These are phyloP conservation scores for Anabas testudineus DNA, from an alignment of 2,797 vertebrate species.

Conservation along the genomic window DNA sequence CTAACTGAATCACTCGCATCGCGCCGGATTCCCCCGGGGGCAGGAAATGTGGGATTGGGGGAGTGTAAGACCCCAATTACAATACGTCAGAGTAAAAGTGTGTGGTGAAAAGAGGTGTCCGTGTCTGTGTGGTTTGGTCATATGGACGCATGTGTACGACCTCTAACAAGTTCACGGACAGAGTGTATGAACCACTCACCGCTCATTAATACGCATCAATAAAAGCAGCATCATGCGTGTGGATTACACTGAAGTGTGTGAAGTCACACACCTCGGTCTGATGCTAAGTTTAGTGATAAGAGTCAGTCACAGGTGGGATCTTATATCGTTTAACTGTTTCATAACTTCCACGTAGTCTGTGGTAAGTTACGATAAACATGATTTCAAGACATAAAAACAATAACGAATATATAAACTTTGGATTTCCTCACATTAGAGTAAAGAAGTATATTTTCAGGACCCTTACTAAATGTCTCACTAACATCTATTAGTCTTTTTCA, in stretches of 20 bases:
- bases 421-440: too few relatives aligned
- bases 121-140: not conserved
- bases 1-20: conserved; percentile 78
- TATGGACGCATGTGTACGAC: conserved; percentile 22
- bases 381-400: too few relatives aligned
- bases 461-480: not conserved
- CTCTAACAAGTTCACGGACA: conserved; percentile 5
- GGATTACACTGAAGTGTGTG: not conserved
- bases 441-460: too few relatives aligned
- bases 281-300: conserved; percentile 21
- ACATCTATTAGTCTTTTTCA: too few relatives aligned
- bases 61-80: conserved; percentile 56
- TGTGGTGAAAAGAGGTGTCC: conserved; percentile 11
- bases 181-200: not conserved
- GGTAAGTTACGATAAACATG: conserved; percentile 8
- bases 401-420: too few relatives aligned
- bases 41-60: conserved; percentile 55
- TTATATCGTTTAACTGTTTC: not conserved
- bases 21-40: conserved; percentile 55
- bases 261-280: not conserved
- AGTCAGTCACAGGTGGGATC: not conserved
- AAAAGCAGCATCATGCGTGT: not conserved
- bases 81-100: conserved; percentile 56
- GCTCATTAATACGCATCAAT: too few relatives aligned
- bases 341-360: not conserved